phyloP scores from a whole-genome alignment of 1,140 invertebrate genomes.

The Telenomus remus region DNA sequence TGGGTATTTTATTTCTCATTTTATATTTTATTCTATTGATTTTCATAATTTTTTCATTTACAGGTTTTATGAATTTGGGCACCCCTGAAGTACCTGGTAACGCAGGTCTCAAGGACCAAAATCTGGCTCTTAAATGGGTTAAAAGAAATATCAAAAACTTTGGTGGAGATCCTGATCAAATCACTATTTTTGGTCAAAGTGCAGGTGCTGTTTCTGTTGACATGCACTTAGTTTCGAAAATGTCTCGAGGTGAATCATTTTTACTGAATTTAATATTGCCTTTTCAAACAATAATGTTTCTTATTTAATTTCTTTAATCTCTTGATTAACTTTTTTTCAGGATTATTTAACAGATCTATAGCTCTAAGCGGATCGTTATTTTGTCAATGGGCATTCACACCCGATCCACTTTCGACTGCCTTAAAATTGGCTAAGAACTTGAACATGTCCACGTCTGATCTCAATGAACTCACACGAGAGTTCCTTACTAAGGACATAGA shows the following conservation, averaged over 20 bases:
- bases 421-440: not conserved
- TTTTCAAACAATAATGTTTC: no score
- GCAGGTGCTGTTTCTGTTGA: constrained; percentile 20
- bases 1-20: constrained; percentile 1
- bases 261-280: no score
- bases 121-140: constrained; percentile 18
- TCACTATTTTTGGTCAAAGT: constrained; percentile 31
- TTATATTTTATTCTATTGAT: not conserved
- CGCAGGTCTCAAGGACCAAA: constrained; percentile 28
- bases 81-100: constrained; percentile 7
- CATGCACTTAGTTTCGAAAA: constrained; percentile 11
- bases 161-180: constrained; percentile 14
- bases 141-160: constrained; percentile 26
- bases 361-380: constrained; percentile 12
- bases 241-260: not conserved
- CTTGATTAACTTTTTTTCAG: constrained; percentile 1
- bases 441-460: no score
- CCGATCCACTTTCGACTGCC: no score
- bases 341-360: constrained; percentile 13
- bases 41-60: not conserved
- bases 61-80: constrained; percentile 21
- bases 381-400: constrained; percentile 11
- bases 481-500: no score
- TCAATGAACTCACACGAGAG: not conserved
- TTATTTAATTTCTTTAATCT: no score